These are phyloP conservation scores for Meandrusa payeni DNA, from an alignment of 2,888 invertebrate genomes.

Conservation along the genomic window DNA sequence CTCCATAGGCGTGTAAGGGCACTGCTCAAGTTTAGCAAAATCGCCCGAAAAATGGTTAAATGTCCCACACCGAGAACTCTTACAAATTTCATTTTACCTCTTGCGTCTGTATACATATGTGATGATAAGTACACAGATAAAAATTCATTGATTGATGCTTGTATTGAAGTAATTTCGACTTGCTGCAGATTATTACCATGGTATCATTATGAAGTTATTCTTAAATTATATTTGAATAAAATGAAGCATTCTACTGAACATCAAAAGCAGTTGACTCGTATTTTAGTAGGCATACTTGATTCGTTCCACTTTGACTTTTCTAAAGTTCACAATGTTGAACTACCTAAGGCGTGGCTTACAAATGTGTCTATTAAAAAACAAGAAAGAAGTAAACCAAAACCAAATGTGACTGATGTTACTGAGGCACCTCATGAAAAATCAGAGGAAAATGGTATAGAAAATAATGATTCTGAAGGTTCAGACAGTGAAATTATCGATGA, in stretches of 20 bases:
- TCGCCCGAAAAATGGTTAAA: conserved; percentile 82
- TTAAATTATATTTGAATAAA: conserved; percentile 90
- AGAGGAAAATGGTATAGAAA: conserved; percentile 31
- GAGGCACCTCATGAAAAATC: too few relatives aligned
- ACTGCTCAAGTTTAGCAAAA: conserved; percentile 85
- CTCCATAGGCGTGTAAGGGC: conserved; percentile 92
- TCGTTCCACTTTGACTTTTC: conserved; percentile 95
- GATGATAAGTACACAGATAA: conserved; percentile 88
- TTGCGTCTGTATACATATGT: conserved; percentile 90
- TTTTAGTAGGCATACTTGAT: conserved; percentile 90
- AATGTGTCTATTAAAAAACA: conserved; percentile 35
- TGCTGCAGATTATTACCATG: conserved; percentile 91
- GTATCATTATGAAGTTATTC: conserved; percentile 91
- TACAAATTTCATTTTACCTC: conserved; percentile 91
- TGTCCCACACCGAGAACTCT: conserved; percentile 85
- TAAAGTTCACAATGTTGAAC: conserved; percentile 70
- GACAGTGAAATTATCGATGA: conserved; percentile 38
- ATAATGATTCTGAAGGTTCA: conserved; percentile 36
- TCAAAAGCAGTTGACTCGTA: conserved; percentile 91
- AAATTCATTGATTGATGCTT: conserved; percentile 90
- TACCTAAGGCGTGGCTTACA: conserved; percentile 55
- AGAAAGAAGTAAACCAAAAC: conserved; percentile 34
- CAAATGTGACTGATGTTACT: conserved; percentile 32
- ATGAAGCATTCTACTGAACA: conserved; percentile 86
- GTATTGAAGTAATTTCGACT: conserved; percentile 89